Conservation (phyloP, 2,797 vertebrate genomes). For the Rhinella marina region DNA sequence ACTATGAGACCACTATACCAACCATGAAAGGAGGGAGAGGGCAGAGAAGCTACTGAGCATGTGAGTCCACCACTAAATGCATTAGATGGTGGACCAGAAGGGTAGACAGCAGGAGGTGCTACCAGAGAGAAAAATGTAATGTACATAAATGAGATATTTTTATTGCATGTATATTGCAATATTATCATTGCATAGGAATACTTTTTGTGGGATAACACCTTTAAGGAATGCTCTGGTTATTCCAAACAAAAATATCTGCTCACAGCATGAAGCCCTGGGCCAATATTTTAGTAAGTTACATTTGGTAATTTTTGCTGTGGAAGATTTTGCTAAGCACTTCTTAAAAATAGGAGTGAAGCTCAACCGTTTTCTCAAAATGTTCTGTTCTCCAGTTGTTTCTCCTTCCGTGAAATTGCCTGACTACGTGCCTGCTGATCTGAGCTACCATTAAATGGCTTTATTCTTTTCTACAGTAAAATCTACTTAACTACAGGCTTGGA, state of each 20-base stretch:
- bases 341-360: slow-evolving; percentile 16
- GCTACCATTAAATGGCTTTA: slow-evolving; percentile 53
- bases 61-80: too few species aligned
- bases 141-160: too few species aligned
- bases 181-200: too few species aligned
- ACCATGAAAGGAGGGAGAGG: too few species aligned
- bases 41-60: too few species aligned
- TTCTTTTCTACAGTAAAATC: slow-evolving; percentile 39
- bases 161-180: too few species aligned
- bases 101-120: too few species aligned
- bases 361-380: slow-evolving; percentile 25
- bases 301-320: slow-evolving; percentile 19
- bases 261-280: background rate
- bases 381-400: slow-evolving; percentile 34
- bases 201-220: too few species aligned
- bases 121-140: too few species aligned
- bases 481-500: slow-evolving; percentile 54
- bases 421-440: background rate
- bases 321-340: background rate
- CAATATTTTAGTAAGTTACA: slow-evolving; percentile 14
- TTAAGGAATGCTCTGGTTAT: background rate
- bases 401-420: slow-evolving; percentile 38
- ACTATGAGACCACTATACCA: too few species aligned
- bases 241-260: slow-evolving; percentile 2
- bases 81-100: too few species aligned